Conservation (phyloP, 1,140 invertebrate species). For the Euura saliciscinereae region DNA sequence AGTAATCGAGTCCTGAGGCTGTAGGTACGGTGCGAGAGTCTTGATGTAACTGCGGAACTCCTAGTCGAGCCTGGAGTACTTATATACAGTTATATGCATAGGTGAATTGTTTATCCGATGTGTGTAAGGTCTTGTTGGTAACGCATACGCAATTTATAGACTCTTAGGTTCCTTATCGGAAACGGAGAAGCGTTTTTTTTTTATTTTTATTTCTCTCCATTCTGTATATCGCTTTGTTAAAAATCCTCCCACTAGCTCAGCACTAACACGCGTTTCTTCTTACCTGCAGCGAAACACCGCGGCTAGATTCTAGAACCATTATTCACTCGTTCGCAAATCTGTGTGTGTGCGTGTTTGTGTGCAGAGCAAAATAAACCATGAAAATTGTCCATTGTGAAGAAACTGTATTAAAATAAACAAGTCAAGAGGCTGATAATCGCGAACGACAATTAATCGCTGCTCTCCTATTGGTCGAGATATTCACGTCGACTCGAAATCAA, state of each 20-base stretch:
- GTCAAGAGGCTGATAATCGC: neutral
- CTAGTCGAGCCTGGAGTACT: neutral
- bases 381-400: conserved; percentile 26
- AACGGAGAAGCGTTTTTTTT: conserved; percentile 14
- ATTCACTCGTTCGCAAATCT: no score
- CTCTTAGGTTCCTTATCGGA: conserved; percentile 47
- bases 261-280: neutral
- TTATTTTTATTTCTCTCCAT: neutral
- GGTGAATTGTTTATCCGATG: conserved; percentile 1
- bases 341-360: no score
- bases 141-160: conserved; percentile 42
- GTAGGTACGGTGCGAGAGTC: neutral
- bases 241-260: no score
- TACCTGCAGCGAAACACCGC: neutral
- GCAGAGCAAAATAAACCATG: conserved; percentile 21
- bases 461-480: neutral
- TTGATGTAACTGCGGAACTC: neutral
- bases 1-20: no score
- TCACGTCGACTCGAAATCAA: no score
- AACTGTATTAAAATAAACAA: conserved; percentile 13
- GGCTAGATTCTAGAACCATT: no score
- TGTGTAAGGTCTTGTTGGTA: conserved; percentile 40
- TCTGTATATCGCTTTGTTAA: no score
- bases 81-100: neutral
- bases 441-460: neutral